These are phyloP conservation scores for Littorina saxatilis DNA, from an alignment of 1,140 invertebrate species.

Conservation along the genomic window DNA sequence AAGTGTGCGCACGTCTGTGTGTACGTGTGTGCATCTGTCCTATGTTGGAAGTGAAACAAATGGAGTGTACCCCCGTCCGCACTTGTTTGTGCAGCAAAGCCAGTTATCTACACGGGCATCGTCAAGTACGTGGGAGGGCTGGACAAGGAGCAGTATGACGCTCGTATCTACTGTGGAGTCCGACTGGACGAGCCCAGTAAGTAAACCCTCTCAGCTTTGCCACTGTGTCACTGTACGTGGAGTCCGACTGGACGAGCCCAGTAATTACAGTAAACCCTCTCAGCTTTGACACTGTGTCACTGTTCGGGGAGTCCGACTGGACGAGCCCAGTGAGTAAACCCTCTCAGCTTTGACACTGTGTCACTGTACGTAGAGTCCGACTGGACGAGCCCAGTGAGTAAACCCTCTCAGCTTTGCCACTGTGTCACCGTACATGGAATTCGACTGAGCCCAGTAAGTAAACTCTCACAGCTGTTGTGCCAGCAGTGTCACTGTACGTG, in stretches of 20 bases:
- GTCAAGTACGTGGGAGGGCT: conserved; percentile 65
- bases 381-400: too few species aligned
- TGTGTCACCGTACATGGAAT: too few species aligned
- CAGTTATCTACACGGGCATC: conserved; percentile 63
- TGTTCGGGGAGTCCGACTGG: conserved; percentile 62
- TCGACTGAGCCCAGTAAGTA: conserved; percentile 55
- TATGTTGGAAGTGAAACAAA: background rate
- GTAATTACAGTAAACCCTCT: too few species aligned
- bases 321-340: conserved; percentile 55
- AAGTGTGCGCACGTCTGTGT: background rate
- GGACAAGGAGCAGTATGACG: conserved; percentile 58
- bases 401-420: too few species aligned
- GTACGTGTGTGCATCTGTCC: background rate
- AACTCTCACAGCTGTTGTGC: background rate
- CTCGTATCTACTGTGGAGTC: conserved; percentile 55
- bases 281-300: too few species aligned
- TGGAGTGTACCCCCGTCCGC: too few species aligned
- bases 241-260: too few species aligned
- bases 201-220: background rate
- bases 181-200: conserved; percentile 61
- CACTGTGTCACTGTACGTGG: too few species aligned
- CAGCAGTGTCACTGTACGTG: too few species aligned
- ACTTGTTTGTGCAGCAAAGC: conserved; percentile 49
- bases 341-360: background rate
- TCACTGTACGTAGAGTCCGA: too few species aligned